Percentiles rank a stretch among this genome's conserved stretches.
Evolutionary conservation across 2,888 invertebrate genomes (phyloP).

Genomic region (Pilophorus perplexus): DNA sequence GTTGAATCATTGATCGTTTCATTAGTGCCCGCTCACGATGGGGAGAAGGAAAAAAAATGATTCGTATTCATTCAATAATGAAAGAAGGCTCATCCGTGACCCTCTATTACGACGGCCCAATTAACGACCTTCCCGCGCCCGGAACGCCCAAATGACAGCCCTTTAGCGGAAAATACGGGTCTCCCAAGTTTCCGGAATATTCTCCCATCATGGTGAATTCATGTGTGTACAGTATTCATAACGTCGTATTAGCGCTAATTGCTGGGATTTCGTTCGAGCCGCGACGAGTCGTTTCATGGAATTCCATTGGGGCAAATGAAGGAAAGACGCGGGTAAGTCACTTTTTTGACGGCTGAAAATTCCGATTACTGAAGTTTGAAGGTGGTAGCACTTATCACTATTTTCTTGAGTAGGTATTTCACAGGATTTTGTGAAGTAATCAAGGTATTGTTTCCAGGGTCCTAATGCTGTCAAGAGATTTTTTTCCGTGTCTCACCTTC

Average conservation of each 20-base stretch:
- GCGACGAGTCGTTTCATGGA: neutral
- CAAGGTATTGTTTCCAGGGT: no score
- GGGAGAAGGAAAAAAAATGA: no score
- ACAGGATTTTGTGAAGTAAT: no score
- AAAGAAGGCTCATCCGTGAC: neutral
- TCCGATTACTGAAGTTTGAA: no score
- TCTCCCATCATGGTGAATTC: neutral
- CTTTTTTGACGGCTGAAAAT: no score
- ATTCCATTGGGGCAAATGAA: no score
- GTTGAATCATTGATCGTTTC: slow-evolving; percentile 1
- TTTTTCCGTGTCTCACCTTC: no score
- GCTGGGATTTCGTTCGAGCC: neutral
- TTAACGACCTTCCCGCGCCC: neutral
- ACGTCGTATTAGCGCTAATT: neutral
- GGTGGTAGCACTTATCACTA: no score
- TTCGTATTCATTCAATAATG: neutral
- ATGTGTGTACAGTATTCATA: slow-evolving; percentile 1
- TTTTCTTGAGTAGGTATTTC: no score
- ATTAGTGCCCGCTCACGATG: neutral
- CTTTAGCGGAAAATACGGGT: neutral
- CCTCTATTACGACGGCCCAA: neutral
- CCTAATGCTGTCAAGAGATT: no score
- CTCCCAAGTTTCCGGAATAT: neutral
- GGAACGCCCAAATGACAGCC: neutral
- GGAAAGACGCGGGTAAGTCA: no score